A percentile compares a stretch with the other conserved stretches of the same genome.
phyloP scores from a whole-genome alignment of 2,113 vertebrate species.

The Loxodonta africana region DNA sequence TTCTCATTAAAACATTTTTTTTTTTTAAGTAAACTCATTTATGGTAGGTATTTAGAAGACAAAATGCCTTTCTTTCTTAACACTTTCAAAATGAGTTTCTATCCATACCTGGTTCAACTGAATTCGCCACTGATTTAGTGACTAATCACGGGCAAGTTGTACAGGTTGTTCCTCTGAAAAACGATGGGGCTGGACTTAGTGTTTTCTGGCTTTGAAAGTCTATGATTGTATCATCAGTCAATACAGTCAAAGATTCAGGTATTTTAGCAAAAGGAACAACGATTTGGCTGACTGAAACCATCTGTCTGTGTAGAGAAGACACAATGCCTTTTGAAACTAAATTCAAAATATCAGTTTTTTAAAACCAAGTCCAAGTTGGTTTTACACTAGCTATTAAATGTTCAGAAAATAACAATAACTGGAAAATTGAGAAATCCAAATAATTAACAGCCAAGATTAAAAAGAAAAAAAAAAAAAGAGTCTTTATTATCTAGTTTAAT shows the following conservation, averaged over 20 bases:
- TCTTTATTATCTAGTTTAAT: neutral
- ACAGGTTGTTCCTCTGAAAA: neutral
- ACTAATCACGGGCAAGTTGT: neutral
- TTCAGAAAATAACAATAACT: neutral
- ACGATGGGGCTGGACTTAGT: no score
- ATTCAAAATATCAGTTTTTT: neutral
- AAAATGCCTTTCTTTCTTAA: neutral
- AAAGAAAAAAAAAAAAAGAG: neutral
- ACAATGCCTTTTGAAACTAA: neutral
- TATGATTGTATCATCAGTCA: neutral
- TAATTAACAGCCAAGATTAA: neutral
- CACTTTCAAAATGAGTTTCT: neutral
- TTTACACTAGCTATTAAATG: neutral
- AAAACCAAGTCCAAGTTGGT: neutral
- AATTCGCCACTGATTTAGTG: neutral
- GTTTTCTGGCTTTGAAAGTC: neutral
- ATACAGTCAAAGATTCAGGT: neutral
- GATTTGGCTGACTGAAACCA: neutral
- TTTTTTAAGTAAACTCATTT: neutral
- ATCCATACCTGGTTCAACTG: neutral
- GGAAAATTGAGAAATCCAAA: neutral
- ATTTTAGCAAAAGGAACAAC: neutral
- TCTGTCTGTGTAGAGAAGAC: neutral
- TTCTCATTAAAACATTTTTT: constrained; percentile 67
- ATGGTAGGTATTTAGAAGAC: constrained; percentile 62